Base-by-base conservation (phyloP, 2,888 invertebrate species). In the Campaea margaritaria region DNA sequence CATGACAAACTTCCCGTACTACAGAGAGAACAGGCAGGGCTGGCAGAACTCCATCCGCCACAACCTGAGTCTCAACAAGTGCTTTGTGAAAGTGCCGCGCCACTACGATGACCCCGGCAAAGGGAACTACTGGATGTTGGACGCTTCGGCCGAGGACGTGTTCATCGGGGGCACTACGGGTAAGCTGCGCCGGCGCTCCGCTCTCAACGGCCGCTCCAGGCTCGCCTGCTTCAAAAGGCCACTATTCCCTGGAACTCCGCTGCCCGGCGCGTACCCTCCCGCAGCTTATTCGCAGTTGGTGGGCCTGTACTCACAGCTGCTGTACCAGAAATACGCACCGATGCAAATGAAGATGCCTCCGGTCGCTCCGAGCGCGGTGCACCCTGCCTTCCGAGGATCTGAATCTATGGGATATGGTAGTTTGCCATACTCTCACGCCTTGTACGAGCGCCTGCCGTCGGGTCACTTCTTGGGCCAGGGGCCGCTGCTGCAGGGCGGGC, bases 41-140 rank as follows among this genome's bases (percentile, higher is more conserved):
- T 99, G 99, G 99, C 99, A 99, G 88, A 99, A 99, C 88, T 99
- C 99, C 0, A 99, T 99, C 73, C 94, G 99, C 3, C 99, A 99
- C 92, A 99, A 99, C 88, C 93, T 99, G 7, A 98, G 98, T 74
- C 93, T 99, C 73, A 99, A 99, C 93, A 99, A 99, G 93, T 99
- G 99, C 84, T 99, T 99, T 86, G 98, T 99, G 65, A 99, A 99
- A 93, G 97, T 98, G 65, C 98, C 99, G 2, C 94, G 99, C 0
- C 98, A 98, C 81, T 99, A 99, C 91, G 99, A 99, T 89, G 99
- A 99, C 86, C 99, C 99, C 0, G 99, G 99, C 3, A 99, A 99
- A 88, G 99, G 99, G 0, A 99, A 99, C 92, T 99, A 99, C 92
- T 99, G 99, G 99, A 99, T 99, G 99, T 87, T 99, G 76, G 99